Evolutionary conservation across 2,113 vertebrate genomes (phyloP).

Genomic region (Callipepla squamata): DNA sequence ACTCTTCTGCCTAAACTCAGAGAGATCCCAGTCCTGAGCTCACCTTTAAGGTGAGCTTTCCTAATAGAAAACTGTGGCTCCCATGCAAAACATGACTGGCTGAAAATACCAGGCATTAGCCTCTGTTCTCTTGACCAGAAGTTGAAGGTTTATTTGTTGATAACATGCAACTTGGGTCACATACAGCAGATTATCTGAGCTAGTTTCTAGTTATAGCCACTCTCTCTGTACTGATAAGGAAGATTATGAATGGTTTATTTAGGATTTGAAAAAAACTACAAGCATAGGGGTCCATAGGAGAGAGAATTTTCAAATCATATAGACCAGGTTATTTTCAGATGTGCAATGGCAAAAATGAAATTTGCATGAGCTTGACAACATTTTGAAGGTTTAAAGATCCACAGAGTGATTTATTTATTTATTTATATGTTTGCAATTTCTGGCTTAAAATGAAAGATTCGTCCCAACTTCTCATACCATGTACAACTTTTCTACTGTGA

Average conservation of each 20-base stretch:
- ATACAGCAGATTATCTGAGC: not conserved
- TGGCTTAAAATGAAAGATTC: not conserved
- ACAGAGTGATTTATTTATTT: not conserved
- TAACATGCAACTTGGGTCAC: not conserved
- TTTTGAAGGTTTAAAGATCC: not conserved
- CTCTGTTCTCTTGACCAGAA: not conserved
- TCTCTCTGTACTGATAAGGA: not conserved
- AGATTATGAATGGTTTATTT: not conserved
- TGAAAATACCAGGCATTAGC: not conserved
- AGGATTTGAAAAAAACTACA: not conserved
- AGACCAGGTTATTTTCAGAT: not conserved
- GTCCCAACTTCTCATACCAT: not conserved
- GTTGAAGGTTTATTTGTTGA: not conserved
- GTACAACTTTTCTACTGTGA: not conserved
- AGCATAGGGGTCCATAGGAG: not conserved
- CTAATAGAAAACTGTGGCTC: not conserved
- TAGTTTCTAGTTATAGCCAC: not conserved
- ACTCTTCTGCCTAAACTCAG: not conserved
- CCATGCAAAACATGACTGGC: rapidly evolving
- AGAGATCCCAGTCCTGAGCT: not conserved
- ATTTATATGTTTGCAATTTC: not conserved
- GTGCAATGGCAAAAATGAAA: not conserved
- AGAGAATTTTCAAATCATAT: not conserved
- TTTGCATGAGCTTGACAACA: not conserved
- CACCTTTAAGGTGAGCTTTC: rapidly evolving